A percentile compares a stretch with the other conserved stretches of the same genome.
Conservation (phyloP, 2,888 invertebrate species). For the Incurvaria masculella region DNA sequence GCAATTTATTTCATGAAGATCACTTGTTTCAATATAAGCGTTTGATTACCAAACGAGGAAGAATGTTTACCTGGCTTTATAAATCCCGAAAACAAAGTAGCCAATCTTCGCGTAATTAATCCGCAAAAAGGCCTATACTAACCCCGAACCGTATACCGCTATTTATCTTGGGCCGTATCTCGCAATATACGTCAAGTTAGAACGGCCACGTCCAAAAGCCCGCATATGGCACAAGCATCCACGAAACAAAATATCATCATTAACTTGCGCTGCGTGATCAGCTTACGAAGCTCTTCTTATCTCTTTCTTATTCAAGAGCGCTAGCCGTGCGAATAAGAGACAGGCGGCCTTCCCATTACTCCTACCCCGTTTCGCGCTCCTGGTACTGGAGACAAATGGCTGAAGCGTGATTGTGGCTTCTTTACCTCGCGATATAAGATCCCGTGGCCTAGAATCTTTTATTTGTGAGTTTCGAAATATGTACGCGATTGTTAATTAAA, state of each 20-base stretch:
- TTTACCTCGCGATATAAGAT: too few species aligned
- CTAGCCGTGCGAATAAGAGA: background rate
- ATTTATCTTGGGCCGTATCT: background rate
- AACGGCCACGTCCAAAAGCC: background rate
- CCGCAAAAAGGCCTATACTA: too few species aligned
- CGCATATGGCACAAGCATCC: conserved; percentile 5
- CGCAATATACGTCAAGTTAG: background rate
- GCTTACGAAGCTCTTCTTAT: background rate
- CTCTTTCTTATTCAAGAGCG: background rate
- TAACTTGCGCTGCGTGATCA: conserved; percentile 2
- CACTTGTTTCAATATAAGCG: too few species aligned
- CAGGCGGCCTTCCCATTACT: background rate
- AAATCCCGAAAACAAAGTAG: too few species aligned
- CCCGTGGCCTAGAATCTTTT: too few species aligned
- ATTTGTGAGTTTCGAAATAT: too few species aligned
- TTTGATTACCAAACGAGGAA: too few species aligned
- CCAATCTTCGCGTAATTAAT: too few species aligned
- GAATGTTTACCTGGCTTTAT: too few species aligned
- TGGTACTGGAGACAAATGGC: conserved; percentile 7
- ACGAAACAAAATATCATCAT: conserved; percentile 8
- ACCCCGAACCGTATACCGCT: background rate
- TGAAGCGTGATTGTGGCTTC: conserved; percentile 5
- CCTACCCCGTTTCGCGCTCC: background rate
- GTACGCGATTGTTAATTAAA: too few species aligned
- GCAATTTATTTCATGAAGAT: too few species aligned